A percentile compares a stretch with the other conserved stretches of the same genome.
phyloP scores from a whole-genome alignment of 53 echinoderm and acorn worm species.

The Hippasteria phrygiana region DNA sequence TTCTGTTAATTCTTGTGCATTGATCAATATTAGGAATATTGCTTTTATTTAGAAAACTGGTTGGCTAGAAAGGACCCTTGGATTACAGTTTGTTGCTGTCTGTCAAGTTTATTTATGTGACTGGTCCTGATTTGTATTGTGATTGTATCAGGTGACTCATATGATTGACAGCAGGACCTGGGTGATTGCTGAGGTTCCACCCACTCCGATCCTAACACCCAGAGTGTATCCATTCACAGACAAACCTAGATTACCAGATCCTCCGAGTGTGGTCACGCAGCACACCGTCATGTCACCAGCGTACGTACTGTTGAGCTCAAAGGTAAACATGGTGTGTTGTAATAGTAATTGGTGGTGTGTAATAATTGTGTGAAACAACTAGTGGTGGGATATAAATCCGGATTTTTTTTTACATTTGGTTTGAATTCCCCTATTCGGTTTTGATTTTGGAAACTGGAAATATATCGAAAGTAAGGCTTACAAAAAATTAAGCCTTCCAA shows the following conservation, averaged over 20 bases:
- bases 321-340: constrained; percentile 71
- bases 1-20: too few species aligned
- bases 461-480: too few species aligned
- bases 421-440: too few species aligned
- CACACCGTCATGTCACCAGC: constrained; percentile 76
- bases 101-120: neutral
- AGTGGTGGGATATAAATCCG: too few species aligned
- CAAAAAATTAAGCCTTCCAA: too few species aligned
- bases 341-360: too few species aligned
- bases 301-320: constrained; percentile 94
- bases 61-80: neutral
- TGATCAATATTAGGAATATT: too few species aligned
- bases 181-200: constrained; percentile 91
- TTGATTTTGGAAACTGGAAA: too few species aligned
- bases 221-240: constrained; percentile 34
- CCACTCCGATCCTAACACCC: constrained; percentile 53
- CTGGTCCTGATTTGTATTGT: neutral
- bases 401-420: too few species aligned
- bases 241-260: constrained; percentile 68
- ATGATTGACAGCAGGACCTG: constrained; percentile 86
- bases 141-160: constrained; percentile 72
- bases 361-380: neutral
- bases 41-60: too few species aligned
- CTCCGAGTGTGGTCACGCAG: constrained; percentile 90
- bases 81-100: neutral